A percentile compares a stretch with the other conserved stretches of the same genome.
These are phyloP conservation scores for Mobula hypostoma DNA, from an alignment of 2,113 vertebrate species.

Conservation along the genomic window DNA sequence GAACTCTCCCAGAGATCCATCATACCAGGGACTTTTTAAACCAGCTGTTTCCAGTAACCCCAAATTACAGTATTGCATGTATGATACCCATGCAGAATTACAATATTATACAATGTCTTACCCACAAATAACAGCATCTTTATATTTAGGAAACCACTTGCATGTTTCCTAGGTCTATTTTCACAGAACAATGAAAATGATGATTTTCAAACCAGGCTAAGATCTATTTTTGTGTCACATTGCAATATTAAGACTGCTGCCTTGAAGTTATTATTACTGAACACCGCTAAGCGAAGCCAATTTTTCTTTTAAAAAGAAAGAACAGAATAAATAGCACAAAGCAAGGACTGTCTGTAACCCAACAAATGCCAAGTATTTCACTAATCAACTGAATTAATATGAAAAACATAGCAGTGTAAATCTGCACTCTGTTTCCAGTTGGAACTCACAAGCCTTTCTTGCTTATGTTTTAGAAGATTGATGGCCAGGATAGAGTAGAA, in stretches of 20 bases:
- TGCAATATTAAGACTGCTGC: not conserved
- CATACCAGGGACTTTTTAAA: not conserved
- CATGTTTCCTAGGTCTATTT: not conserved
- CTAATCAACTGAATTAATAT: not conserved
- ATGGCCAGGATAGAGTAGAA: not conserved
- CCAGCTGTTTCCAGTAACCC: not conserved
- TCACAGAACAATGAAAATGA: not conserved
- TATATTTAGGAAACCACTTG: not conserved
- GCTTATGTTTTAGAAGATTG: not conserved
- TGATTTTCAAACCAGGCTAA: not conserved
- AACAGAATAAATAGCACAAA: not conserved
- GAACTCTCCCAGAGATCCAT: not conserved
- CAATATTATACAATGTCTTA: not conserved
- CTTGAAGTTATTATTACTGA: not conserved
- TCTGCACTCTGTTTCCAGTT: not conserved
- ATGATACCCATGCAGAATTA: not conserved
- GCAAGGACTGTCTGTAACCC: not conserved
- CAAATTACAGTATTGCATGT: not conserved
- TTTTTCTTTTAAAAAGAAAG: not conserved
- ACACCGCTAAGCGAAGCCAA: not conserved
- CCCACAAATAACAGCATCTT: not conserved
- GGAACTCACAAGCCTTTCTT: not conserved
- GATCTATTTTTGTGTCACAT: not conserved
- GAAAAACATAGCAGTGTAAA: not conserved
- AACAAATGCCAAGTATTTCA: not conserved